Evolutionary conservation across 2,797 vertebrate genomes (phyloP).

Genomic region (Oceanodroma leucorhoa): DNA sequence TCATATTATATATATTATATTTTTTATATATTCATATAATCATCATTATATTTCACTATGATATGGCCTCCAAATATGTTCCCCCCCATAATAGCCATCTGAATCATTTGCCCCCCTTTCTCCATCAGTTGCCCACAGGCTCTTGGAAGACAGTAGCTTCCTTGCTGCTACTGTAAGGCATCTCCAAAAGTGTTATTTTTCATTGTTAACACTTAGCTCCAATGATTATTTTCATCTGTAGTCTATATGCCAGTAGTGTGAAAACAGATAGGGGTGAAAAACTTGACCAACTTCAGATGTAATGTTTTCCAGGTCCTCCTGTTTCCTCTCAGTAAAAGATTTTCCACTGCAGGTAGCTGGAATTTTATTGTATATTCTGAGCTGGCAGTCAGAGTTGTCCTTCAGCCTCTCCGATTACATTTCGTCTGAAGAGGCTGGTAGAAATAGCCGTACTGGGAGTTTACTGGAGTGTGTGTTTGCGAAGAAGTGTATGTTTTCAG

Average conservation of each 20-base stretch:
- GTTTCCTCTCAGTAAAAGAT: neutral
- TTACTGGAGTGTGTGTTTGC: neutral
- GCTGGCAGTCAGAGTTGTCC: neutral
- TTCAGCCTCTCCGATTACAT: accelerated
- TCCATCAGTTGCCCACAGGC: neutral
- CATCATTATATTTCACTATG: too few species aligned
- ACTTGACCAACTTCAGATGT: neutral
- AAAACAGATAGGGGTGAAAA: neutral
- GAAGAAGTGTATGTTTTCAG: neutral
- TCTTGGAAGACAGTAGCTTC: neutral
- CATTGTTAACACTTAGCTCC: neutral
- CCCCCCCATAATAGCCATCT: neutral
- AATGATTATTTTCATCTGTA: neutral
- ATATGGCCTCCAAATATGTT: accelerated
- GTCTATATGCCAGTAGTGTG: neutral
- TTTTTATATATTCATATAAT: too few species aligned
- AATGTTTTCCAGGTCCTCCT: neutral
- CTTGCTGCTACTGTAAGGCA: neutral
- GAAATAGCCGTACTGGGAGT: neutral
- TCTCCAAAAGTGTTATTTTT: neutral
- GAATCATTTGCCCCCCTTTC: neutral
- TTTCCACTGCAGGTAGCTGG: neutral
- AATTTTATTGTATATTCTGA: accelerated
- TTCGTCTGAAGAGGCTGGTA: neutral
- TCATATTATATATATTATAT: too few species aligned